A percentile compares a stretch with the other conserved stretches of the same genome.
These are phyloP conservation scores for Drosophila formosana DNA, from an alignment of 2,888 invertebrate genomes.

Conservation along the genomic window DNA sequence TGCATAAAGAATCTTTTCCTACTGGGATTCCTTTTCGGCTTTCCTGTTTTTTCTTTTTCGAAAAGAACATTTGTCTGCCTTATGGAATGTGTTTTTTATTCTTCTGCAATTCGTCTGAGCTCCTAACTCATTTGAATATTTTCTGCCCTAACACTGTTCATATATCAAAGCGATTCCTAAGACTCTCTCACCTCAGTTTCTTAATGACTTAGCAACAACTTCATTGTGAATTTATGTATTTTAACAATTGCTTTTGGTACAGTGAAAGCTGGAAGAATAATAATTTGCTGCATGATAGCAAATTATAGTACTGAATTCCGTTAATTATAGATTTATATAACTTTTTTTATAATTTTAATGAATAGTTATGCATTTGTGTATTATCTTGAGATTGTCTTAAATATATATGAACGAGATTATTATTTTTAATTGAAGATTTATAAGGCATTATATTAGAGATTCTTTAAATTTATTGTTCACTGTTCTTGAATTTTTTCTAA, in stretches of 20 bases:
- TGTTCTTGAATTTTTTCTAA: too few species aligned
- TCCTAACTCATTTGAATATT: constrained; percentile 14
- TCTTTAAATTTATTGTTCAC: too few species aligned
- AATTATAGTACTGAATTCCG: too few species aligned
- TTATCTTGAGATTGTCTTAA: too few species aligned
- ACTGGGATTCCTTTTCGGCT: constrained; percentile 5
- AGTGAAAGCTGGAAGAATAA: too few species aligned
- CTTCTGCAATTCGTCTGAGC: constrained; percentile 10
- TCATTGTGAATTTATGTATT: neutral
- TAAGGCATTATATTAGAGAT: too few species aligned
- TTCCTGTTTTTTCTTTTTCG: constrained; percentile 13
- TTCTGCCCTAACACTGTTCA: neutral
- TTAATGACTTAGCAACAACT: constrained; percentile 1
- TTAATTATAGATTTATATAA: too few species aligned
- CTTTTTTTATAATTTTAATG: too few species aligned
- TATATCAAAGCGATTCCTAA: neutral
- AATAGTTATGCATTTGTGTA: too few species aligned
- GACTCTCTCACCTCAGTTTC: neutral
- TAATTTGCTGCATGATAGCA: too few species aligned
- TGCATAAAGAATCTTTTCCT: constrained; percentile 1
- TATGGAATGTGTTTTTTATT: constrained; percentile 9
- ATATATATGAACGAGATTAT: too few species aligned
- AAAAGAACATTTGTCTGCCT: constrained; percentile 40
- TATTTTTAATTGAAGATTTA: too few species aligned
- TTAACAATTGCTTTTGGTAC: neutral